A percentile compares a stretch with the other conserved stretches of the same genome.
phyloP scores from a whole-genome alignment of 2,888 invertebrate genomes.

The Crocallis elinguaria region DNA sequence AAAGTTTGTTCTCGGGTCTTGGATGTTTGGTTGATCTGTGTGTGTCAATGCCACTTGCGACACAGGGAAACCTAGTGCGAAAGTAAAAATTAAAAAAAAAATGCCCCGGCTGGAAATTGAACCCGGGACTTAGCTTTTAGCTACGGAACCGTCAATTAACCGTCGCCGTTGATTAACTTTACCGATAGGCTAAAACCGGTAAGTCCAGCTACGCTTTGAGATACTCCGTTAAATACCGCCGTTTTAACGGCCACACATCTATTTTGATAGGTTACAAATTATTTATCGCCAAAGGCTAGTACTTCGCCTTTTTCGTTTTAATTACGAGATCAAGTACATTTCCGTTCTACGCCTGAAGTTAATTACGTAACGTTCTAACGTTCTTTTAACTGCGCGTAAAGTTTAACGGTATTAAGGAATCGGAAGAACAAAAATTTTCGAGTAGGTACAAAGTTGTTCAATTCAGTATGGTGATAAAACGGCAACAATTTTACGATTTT shows the following conservation, averaged over 20 bases:
- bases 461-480: background rate
- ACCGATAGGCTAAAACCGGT: too few species aligned
- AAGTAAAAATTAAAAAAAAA: too few species aligned
- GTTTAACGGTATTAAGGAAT: slow-evolving; percentile 22
- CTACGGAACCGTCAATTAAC: too few species aligned
- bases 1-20: too few species aligned
- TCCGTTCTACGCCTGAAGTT: slow-evolving; percentile 30
- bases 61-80: too few species aligned
- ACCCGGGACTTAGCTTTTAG: too few species aligned
- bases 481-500: background rate
- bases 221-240: background rate
- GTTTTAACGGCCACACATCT: slow-evolving; percentile 15
- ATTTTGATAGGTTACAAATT: slow-evolving; percentile 37
- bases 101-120: too few species aligned
- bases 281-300: slow-evolving; percentile 32
- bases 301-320: slow-evolving; percentile 36
- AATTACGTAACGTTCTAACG: slow-evolving; percentile 31
- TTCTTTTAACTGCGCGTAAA: slow-evolving; percentile 27
- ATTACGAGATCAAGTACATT: slow-evolving; percentile 37
- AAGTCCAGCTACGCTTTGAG: too few species aligned
- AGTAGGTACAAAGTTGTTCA: background rate
- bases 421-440: slow-evolving; percentile 4
- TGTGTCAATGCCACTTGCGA: too few species aligned
- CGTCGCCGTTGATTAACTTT: too few species aligned
- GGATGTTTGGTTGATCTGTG: too few species aligned